Percentiles rank a stretch among this genome's conserved stretches.
Evolutionary conservation across 2,797 vertebrate species (phyloP).

Genomic region (Sebastes elongatus): DNA sequence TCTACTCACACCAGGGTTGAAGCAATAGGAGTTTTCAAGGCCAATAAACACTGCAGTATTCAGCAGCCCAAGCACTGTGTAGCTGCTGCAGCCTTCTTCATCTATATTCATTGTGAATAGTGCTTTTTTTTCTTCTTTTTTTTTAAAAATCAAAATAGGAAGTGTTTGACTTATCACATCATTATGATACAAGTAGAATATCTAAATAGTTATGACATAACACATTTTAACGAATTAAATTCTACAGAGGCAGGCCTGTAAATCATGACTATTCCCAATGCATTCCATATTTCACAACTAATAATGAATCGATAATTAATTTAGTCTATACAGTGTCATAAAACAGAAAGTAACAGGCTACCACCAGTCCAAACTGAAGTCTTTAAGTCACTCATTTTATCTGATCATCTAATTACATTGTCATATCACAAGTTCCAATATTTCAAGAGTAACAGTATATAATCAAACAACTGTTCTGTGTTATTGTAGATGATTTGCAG

Average conservation of each 20-base stretch:
- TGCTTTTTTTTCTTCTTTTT: neutral
- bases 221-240: neutral
- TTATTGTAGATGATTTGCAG: neutral
- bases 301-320: neutral
- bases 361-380: neutral
- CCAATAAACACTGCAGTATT: neutral
- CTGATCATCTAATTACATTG: neutral
- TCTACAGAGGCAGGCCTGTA: neutral
- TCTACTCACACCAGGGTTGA: constrained; percentile 48
- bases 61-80: neutral
- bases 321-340: neutral
- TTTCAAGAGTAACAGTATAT: neutral
- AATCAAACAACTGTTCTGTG: neutral
- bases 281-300: neutral
- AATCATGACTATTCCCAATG: neutral
- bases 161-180: neutral
- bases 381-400: neutral
- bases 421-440: neutral
- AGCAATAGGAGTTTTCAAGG: neutral
- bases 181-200: neutral
- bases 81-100: neutral
- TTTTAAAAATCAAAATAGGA: neutral
- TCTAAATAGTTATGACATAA: neutral
- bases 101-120: neutral
- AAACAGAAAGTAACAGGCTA: neutral